phyloP scores from a whole-genome alignment of 2,797 vertebrate species.

The Lindbergichthys nudifrons region DNA sequence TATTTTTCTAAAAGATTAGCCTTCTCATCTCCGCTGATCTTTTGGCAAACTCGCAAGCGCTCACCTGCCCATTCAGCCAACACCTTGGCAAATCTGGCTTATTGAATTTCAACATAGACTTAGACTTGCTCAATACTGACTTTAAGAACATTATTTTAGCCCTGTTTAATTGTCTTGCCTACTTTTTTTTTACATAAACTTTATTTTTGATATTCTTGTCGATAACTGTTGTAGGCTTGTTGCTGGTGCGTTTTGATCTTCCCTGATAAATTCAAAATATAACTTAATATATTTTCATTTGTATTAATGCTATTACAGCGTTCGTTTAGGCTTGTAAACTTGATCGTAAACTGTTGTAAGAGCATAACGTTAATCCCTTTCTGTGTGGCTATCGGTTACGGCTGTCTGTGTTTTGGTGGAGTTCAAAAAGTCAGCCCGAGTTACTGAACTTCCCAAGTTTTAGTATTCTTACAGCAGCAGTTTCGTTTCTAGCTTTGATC shows the following conservation, averaged over 20 bases:
- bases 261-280: background rate
- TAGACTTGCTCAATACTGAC: background rate
- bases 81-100: slow-evolving; percentile 1
- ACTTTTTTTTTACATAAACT: background rate
- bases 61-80: slow-evolving; percentile 49
- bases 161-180: background rate
- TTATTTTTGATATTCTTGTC: background rate
- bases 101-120: slow-evolving; percentile 9
- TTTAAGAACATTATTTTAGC: background rate
- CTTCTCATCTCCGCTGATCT: slow-evolving; percentile 58
- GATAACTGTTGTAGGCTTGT: background rate
- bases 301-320: background rate
- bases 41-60: slow-evolving; percentile 50
- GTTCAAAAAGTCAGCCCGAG: slow-evolving; percentile 31
- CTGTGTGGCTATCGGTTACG: background rate
- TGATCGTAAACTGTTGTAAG: background rate
- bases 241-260: background rate
- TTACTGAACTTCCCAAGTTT: slow-evolving; percentile 26
- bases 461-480: background rate
- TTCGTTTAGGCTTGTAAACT: background rate
- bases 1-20: slow-evolving; percentile 68
- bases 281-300: background rate
- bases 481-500: slow-evolving; percentile 9
- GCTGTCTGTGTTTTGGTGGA: background rate
- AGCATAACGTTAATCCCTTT: background rate